phyloP scores from a whole-genome alignment of 2,113 vertebrate species.

The Nesoenas mayeri region DNA sequence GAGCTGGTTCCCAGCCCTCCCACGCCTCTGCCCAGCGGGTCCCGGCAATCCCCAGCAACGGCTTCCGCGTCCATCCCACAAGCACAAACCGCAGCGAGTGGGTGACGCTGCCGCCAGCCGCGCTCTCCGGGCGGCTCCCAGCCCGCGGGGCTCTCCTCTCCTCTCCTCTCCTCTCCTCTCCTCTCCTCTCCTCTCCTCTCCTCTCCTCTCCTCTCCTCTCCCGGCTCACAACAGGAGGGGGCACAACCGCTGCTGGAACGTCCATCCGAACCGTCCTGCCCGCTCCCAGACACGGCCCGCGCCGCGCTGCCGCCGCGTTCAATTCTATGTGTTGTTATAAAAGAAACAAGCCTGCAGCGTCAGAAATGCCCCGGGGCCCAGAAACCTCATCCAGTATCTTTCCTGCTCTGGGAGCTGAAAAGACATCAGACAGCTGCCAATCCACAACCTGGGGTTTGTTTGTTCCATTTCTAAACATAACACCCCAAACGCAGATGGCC shows the following conservation, averaged over 20 bases:
- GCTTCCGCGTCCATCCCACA: background rate
- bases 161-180: no score
- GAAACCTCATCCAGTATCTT: background rate
- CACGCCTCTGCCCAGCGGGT: background rate
- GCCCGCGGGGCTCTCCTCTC: background rate
- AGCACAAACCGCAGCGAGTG: background rate
- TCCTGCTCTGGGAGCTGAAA: background rate
- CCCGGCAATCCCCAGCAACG: background rate
- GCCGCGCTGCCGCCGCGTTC: background rate
- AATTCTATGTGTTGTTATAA: background rate
- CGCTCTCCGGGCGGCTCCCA: background rate
- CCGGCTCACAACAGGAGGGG: background rate
- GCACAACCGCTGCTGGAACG: background rate
- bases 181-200: no score
- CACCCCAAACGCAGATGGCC: slow-evolving; percentile 1
- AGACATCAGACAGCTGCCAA: background rate
- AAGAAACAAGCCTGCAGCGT: background rate
- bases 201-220: no score
- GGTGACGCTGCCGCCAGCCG: background rate
- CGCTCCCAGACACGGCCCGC: background rate
- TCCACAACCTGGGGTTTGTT: background rate
- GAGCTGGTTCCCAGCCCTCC: background rate
- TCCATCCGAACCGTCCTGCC: background rate
- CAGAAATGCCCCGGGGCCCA: background rate
- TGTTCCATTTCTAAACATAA: background rate